Evolutionary conservation across 2,113 vertebrate species (phyloP).

Genomic region (Carassius auratus): DNA sequence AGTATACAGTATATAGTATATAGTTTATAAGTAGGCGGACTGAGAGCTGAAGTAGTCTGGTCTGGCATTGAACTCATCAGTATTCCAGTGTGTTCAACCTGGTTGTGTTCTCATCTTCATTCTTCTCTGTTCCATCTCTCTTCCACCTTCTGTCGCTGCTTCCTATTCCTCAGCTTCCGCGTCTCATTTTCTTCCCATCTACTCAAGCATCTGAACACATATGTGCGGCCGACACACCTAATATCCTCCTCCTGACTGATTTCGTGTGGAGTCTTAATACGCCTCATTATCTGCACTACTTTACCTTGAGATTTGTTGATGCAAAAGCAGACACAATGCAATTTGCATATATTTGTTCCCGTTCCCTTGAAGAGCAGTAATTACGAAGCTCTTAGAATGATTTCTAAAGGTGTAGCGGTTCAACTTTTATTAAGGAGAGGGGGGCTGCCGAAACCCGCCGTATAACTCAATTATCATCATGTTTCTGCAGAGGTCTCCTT

Average conservation of each 20-base stretch:
- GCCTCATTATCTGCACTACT: slow-evolving; percentile 61
- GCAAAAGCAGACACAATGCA: slow-evolving; percentile 59
- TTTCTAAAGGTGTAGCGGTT: slow-evolving; percentile 51
- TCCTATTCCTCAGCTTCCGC: slow-evolving; percentile 9
- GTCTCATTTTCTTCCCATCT: slow-evolving; percentile 22
- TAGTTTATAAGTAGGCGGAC: too few species aligned
- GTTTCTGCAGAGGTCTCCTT: not conserved
- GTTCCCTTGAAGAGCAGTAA: slow-evolving; percentile 55
- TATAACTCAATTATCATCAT: slow-evolving; percentile 49
- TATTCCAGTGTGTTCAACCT: not conserved
- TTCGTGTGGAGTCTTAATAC: slow-evolving; percentile 54
- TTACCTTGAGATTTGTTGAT: slow-evolving; percentile 66
- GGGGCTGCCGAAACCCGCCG: slow-evolving; percentile 2
- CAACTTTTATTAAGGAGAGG: slow-evolving; percentile 29
- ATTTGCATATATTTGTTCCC: slow-evolving; percentile 66
- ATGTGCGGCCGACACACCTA: not conserved
- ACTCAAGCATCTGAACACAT: slow-evolving; percentile 23
- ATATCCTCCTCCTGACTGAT: slow-evolving; percentile 31
- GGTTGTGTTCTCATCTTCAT: not conserved
- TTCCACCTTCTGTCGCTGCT: not conserved
- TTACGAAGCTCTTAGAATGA: slow-evolving; percentile 60
- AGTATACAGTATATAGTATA: too few species aligned
- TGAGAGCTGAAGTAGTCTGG: not conserved
- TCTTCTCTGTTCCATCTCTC: not conserved
- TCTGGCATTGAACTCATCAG: not conserved